Conservation (phyloP, 2,113 vertebrate species). For the Lonchura striata region DNA sequence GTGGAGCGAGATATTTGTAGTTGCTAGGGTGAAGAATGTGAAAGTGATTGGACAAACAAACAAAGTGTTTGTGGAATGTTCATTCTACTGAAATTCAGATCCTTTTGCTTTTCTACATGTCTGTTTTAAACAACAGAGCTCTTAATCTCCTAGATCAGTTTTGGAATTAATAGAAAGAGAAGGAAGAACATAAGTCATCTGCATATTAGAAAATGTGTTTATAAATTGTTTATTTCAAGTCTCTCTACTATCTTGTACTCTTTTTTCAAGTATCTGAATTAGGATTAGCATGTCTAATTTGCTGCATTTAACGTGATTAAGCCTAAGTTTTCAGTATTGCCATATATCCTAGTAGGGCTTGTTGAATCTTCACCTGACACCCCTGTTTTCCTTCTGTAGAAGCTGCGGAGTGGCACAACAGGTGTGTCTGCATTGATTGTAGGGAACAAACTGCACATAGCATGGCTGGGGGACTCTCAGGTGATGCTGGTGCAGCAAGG, state of each 20-base stretch:
- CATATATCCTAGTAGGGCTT: background rate
- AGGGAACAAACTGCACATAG: slow-evolving; percentile 78
- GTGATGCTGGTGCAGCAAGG: slow-evolving; percentile 85
- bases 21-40: background rate
- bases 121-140: background rate
- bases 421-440: slow-evolving; percentile 83
- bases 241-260: background rate
- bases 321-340: background rate
- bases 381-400: slow-evolving; percentile 62
- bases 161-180: background rate
- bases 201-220: background rate
- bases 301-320: background rate
- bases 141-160: background rate
- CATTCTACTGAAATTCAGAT: background rate
- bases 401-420: slow-evolving; percentile 89
- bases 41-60: background rate
- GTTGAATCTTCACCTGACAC: background rate
- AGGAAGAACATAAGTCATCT: background rate
- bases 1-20: background rate
- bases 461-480: slow-evolving; percentile 96
- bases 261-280: background rate
- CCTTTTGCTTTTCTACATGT: background rate
- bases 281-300: background rate
- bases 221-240: background rate
- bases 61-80: background rate